phyloP scores from a whole-genome alignment of 2,888 invertebrate genomes.

The Tachina lurida region DNA sequence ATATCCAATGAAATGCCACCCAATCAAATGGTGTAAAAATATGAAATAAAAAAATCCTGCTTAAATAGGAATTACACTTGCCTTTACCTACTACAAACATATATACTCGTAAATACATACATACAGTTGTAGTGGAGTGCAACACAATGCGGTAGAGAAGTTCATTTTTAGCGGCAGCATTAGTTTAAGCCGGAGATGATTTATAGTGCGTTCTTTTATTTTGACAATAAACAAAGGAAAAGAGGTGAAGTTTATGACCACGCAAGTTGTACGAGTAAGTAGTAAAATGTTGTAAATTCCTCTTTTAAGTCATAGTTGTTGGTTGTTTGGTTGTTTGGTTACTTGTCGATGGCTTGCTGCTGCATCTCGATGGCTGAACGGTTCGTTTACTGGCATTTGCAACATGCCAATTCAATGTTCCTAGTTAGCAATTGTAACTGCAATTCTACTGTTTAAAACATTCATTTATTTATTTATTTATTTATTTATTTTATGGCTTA shows the following conservation, averaged over 20 bases:
- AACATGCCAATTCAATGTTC: slow-evolving; percentile 51
- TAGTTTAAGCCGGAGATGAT: slow-evolving; percentile 62
- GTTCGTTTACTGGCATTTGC: slow-evolving; percentile 36
- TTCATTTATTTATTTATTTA: slow-evolving; percentile 17
- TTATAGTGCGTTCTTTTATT: slow-evolving; percentile 70
- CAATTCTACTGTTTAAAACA: slow-evolving; percentile 47
- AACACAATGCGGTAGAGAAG: slow-evolving; percentile 41
- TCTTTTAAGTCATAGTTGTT: slow-evolving; percentile 9
- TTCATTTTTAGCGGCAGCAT: slow-evolving; percentile 29
- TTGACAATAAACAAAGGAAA: slow-evolving; percentile 70
- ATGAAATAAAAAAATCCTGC: not conserved
- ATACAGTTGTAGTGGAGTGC: slow-evolving; percentile 16
- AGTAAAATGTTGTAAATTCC: slow-evolving; percentile 69
- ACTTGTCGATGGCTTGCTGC: slow-evolving; percentile 17
- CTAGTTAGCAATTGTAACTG: slow-evolving; percentile 48
- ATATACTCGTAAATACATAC: not conserved
- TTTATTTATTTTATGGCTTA: not conserved
- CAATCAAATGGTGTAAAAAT: slow-evolving; percentile 22
- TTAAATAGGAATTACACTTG: slow-evolving; percentile 53
- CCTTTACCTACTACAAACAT: not conserved
- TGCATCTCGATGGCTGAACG: slow-evolving; percentile 13
- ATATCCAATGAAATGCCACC: slow-evolving; percentile 12
- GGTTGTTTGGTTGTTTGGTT: slow-evolving; percentile 9
- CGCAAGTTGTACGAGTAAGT: slow-evolving; percentile 67
- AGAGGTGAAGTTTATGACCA: slow-evolving; percentile 72